Percentiles rank a stretch among this genome's conserved stretches.
These are phyloP conservation scores for Tenualosa thibaudeaui DNA, from an alignment of 2,797 vertebrate species.

Conservation along the genomic window DNA sequence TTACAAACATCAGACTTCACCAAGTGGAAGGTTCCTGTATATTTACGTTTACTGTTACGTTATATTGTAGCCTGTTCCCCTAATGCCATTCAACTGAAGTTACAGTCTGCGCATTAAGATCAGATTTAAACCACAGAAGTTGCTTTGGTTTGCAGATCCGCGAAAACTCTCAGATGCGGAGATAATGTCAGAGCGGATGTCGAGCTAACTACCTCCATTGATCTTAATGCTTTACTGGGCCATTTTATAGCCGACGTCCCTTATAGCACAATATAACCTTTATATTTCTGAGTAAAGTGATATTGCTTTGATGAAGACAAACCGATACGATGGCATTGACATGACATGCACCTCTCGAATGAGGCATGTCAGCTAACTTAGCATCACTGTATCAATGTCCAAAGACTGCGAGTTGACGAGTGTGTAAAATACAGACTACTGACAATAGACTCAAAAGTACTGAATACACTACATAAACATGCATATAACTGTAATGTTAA, in stretches of 20 bases:
- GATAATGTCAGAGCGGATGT: background rate
- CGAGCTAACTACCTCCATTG: background rate
- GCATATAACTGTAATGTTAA: background rate
- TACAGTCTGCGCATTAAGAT: background rate
- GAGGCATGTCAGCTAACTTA: conserved; percentile 8
- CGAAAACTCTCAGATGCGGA: background rate
- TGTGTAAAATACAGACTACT: background rate
- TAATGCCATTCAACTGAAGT: background rate
- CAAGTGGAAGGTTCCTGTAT: background rate
- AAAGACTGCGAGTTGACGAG: background rate
- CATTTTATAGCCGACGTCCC: background rate
- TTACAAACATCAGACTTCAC: background rate
- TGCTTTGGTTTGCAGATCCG: background rate
- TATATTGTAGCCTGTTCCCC: background rate
- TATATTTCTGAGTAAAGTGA: background rate
- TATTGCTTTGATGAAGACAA: background rate
- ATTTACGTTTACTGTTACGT: background rate
- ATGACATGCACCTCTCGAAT: background rate
- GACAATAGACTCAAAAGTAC: background rate
- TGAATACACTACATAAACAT: no score
- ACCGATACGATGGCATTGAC: background rate
- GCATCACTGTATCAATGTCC: background rate
- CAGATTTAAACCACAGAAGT: background rate
- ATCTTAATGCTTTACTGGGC: background rate
- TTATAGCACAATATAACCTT: background rate